Conservation (phyloP, 2,113 vertebrate species). For the Nipponia nippon region DNA sequence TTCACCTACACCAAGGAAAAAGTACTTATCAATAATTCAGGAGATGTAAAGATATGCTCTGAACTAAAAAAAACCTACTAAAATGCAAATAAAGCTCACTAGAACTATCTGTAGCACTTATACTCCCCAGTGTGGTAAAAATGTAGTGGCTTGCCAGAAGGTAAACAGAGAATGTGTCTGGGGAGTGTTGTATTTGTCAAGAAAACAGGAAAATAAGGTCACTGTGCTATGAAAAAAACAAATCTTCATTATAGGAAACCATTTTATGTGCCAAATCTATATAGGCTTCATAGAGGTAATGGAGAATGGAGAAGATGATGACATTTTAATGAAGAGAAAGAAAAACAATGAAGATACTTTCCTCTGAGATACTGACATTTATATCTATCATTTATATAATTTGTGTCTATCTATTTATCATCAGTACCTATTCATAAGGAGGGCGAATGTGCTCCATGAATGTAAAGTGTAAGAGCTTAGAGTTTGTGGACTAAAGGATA, state of each 20-base stretch:
- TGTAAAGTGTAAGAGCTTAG: not conserved
- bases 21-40: not conserved
- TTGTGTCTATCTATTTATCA: not conserved
- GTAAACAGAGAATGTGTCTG: not conserved
- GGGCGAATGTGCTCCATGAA: not conserved
- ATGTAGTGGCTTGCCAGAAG: not conserved
- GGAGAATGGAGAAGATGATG: not conserved
- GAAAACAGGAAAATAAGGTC: not conserved
- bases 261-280: not conserved
- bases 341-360: not conserved
- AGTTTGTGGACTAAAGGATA: not conserved
- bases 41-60: not conserved
- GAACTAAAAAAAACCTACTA: not conserved
- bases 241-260: not conserved
- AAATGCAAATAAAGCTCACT: conserved; percentile 7
- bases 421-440: not conserved
- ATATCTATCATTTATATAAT: not conserved
- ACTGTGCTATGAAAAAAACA: not conserved
- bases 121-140: not conserved
- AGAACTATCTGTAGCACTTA: not conserved
- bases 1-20: not conserved
- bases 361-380: not conserved
- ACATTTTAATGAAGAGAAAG: not conserved
- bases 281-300: not conserved
- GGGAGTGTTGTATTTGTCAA: not conserved